Evolutionary conservation across 2,888 invertebrate genomes (phyloP), one percentile per base, ranked within the genome.

Genomic region (Arge pagana): DNA sequence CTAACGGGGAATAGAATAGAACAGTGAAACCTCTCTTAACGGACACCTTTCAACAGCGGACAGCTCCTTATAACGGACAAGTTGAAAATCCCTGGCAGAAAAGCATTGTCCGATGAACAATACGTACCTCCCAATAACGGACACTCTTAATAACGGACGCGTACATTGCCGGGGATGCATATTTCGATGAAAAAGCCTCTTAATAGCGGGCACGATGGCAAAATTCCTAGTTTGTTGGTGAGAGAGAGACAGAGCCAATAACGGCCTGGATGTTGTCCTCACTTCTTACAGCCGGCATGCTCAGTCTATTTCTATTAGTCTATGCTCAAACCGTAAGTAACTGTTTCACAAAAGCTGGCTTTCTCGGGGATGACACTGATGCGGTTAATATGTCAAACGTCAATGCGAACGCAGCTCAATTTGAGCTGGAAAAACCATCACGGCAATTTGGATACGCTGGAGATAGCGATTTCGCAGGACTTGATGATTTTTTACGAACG

Each of bases 401-500:
- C 16, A 16, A 35, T 35, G 16, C 35, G 35, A 35, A 35, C 15
- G 35, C 16, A 15, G 16, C 37, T 37, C 37, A 37, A 37, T 37
- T 11, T 37, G 37, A 37, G 37, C 37, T 37, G 23, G 21, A 37
- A 8, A 4, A 37, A 37, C 37, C 23, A 8, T 19, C 21, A 37
- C 37, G n/a, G 18, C 8, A 37, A 37, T 37, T 37, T 37, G 37
- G 37, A 37, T 7, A 7, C 23, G 37, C 37, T 21, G 37, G 36
- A 36, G 18, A 1, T 23, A 23, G 35, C 35, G 35, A 37, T 37
- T 37, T 19, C 21, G 37, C 37, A 37, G 37, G 21, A 23, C 21
- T 37, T 37, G 37, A 37, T 37, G 37, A 37, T 37, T 18, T 37
- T 37, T 13, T 37, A 21, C 23, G n/a, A 37, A 37, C 37, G 21